Base-by-base conservation (phyloP, 2,113 vertebrate genomes). In the Phalacrocorax aristotelis region DNA sequence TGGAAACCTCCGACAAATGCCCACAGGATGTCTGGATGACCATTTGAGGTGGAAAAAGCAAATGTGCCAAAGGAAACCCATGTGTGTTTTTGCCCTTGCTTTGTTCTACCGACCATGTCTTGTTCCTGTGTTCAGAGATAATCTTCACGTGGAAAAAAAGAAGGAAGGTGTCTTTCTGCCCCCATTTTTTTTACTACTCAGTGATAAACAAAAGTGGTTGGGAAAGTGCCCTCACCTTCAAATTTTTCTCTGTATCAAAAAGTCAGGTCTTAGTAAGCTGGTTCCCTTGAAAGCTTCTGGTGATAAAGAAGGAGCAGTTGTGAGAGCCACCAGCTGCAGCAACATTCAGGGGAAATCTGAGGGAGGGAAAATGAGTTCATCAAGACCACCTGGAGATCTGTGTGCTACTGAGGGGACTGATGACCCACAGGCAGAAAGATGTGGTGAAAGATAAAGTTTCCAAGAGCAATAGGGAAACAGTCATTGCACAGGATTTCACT, bases 101-200 rank as follows among this genome's bases (percentile, higher is more conserved):
- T 87, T 40, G n/a, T 68, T 62, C 75, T 17, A 40, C 52, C 0
- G 0, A 34, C 1, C 8, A 1, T 6, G 19, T 36, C 38, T 54
- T 54, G 34, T 65, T 95, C 38, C 61, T 71, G 29, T 8, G 11
- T 85, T 71, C 77, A 76, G 51, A 64, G 30, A 70, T 38, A 77
- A 81, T 40, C 15, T 69, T 55, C 29, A 60, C 2, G 0, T 9
- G 15, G 8, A 25, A 75, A 76, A 79, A 58, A 87, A 55, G 0
- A 29, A 78, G 21, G 9, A 6, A 7, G 6, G 5, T 61, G 30
- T 18, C 40, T 84, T 87, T 90, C 64, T 68, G 48, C 51, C 30
- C 18, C 23, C 23, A 17, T 9, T 51, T 69, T 65, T 74, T 62
- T 60, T 48, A 44, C 48, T 83, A 26, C 15, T 55, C 20, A 54